phyloP scores from a whole-genome alignment of 2,888 invertebrate species.

The Steinernema carpocapsae region DNA sequence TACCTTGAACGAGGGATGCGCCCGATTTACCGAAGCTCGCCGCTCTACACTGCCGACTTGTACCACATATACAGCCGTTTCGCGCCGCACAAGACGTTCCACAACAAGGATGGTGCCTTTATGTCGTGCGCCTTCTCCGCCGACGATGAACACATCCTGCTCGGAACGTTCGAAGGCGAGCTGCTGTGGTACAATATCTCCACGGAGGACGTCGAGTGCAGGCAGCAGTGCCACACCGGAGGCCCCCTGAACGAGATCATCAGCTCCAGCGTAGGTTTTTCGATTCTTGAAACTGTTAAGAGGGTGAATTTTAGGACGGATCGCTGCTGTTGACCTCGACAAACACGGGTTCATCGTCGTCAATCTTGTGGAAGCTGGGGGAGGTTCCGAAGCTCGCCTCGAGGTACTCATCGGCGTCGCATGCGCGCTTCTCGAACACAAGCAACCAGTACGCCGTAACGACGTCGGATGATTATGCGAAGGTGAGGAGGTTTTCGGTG shows the following conservation, averaged over 20 bases:
- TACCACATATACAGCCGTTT: slow-evolving; percentile 76
- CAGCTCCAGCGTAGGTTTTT: background rate
- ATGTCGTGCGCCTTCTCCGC: slow-evolving; percentile 78
- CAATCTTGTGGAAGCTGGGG: slow-evolving; percentile 78
- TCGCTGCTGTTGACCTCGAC: slow-evolving; percentile 82
- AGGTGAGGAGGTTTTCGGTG: too few relatives aligned
- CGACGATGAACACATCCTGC: slow-evolving; percentile 77
- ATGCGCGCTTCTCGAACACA: slow-evolving; percentile 79
- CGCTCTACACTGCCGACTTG: background rate
- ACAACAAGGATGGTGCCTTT: slow-evolving; percentile 78
- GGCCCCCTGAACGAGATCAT: slow-evolving; percentile 70
- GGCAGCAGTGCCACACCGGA: slow-evolving; percentile 82
- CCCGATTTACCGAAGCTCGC: background rate
- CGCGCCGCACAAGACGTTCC: slow-evolving; percentile 77
- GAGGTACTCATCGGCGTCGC: slow-evolving; percentile 72
- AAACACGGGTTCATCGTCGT: slow-evolving; percentile 83
- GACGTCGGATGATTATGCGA: slow-evolving; percentile 83
- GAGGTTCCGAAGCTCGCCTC: slow-evolving; percentile 75
- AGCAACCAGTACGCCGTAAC: slow-evolving; percentile 85
- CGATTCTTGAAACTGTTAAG: too few relatives aligned
- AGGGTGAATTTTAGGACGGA: slow-evolving; percentile 36
- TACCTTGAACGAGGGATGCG: background rate
- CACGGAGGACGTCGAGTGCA: slow-evolving; percentile 81
- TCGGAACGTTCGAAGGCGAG: slow-evolving; percentile 89
- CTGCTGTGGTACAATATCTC: slow-evolving; percentile 85